Base-by-base conservation (phyloP, 2,113 vertebrate species). In the Leucosticte australis region DNA sequence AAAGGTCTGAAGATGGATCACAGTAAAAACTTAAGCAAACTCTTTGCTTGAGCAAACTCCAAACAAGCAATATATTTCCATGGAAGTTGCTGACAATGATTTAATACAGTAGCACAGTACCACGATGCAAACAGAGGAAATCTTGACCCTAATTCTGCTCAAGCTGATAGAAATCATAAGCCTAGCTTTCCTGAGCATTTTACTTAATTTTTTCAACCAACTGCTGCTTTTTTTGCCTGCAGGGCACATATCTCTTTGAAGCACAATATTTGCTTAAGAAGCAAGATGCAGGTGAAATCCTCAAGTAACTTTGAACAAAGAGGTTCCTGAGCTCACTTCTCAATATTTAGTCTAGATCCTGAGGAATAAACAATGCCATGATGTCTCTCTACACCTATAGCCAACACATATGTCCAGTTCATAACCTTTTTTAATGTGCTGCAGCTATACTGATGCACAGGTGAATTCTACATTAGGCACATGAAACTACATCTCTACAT, bases 361-460 rank as follows among this genome's bases (percentile, higher is more conserved):
- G 37, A 28, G 23, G 22, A 93, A 95, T 35, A 81, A 75, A 63
- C 24, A 86, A 59, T 7, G 11, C 21, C 33, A 52, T 26, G 49
- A 47, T 28, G 12, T 37, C 64, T 78, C 39, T 19, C 20, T 79
- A 63, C 55, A 37, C 23, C 68, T 59, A 47, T 0, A 84, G 80
- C 13, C 4, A 89, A 68, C 7, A 23, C 0, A 0, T 15, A 21
- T 3, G 4, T 52, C 74, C 46, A 49, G 11, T 37, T 71, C 46
- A 53, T 15, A 60, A 59, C 53, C 35, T 42, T 77, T 18, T 77
- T 47, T 17, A 67, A 52, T 6, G n/a, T 33, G 23, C 26, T 82
- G 33, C 77, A 89, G n/a, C 52, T 67, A n/a, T 19, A 62, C 6
- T 22, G 19, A 86, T 23, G 24, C 33, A 57, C 37, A 49, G 74